Base-by-base conservation (phyloP, 1,140 invertebrate species). In the Penaeus japonicus region DNA sequence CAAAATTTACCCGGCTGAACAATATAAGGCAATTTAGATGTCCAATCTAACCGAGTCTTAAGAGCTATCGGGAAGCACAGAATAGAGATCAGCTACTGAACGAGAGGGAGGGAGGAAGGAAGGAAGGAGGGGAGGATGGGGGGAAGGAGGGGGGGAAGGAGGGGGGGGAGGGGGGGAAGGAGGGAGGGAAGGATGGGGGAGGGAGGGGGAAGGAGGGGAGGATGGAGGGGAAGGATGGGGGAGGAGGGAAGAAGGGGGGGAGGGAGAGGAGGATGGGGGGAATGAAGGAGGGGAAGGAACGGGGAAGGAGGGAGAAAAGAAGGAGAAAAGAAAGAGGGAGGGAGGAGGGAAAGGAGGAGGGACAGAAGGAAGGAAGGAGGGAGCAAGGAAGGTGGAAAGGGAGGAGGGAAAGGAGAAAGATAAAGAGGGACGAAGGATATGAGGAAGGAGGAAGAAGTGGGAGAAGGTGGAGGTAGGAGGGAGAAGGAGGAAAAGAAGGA, bases 21-120 rank as follows among this genome's bases (percentile, higher is more conserved):
- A 47, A 47, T 47, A 47, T 47, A 47, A 47, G 47, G 47, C 47
- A 47, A 47, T 47, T 47, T 47, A 15, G 47, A 47, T 47, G 47
- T 47, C 47, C 47, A 47, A 47, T 47, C 47, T 10, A 47, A 15
- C 47, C 47, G 15, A 7, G 54, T 27, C 47, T 59, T 47, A 57
- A 55, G 54, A 27, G 32, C 47, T 55, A 55, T 55, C n/a, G 80
- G 53, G 79, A 55, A 55, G 24, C 4, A 1, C 32, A 32, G 47
- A n/a, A 5, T 22, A 20, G 47, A 27, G 79, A 32, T 47, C 35
- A 78, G 32, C 39, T 22, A 57, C 24, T 30, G 30, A 70, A n/a
- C 32, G 80, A 82, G 80, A 59, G 80, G 57, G 55, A 82, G 80
- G 32, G 47, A 82, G 80, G 55, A 54, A 32, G 55, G 55, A 54